Evolutionary conservation across 2,888 invertebrate species (phyloP).

Genomic region (Erebia aethiops): DNA sequence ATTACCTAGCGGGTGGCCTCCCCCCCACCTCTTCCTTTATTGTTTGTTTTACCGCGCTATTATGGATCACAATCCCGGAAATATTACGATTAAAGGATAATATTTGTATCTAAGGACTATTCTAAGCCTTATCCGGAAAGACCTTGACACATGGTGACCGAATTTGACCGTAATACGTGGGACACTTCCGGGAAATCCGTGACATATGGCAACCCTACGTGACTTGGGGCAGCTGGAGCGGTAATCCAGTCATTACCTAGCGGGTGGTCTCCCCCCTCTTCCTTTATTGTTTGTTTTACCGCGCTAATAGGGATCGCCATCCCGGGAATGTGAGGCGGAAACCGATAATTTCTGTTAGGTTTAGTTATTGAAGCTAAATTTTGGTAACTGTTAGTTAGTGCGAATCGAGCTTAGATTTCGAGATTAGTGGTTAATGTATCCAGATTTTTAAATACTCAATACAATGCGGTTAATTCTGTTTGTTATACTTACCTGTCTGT

Average conservation of each 20-base stretch:
- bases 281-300: constrained; percentile 41
- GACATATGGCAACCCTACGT: constrained; percentile 6
- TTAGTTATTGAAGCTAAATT: constrained; percentile 19
- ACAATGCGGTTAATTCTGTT: too few relatives aligned
- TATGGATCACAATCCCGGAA: constrained; percentile 36
- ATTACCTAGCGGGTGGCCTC: constrained; percentile 43
- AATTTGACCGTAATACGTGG: background rate
- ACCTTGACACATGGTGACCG: background rate
- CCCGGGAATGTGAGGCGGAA: constrained; percentile 35
- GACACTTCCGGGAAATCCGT: constrained; percentile 6
- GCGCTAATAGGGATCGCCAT: constrained; percentile 40
- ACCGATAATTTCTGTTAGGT: constrained; percentile 38
- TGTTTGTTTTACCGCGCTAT: constrained; percentile 41
- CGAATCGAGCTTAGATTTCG: background rate
- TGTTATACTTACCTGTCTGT: too few relatives aligned
- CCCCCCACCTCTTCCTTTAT: constrained; percentile 34
- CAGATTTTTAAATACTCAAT: too few relatives aligned
- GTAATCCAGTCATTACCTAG: constrained; percentile 42
- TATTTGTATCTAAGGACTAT: too few relatives aligned
- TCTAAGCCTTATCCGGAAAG: background rate
- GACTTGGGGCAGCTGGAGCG: constrained; percentile 35
- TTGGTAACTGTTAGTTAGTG: too few relatives aligned
- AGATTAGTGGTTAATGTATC: too few relatives aligned
- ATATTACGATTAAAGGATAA: constrained; percentile 25
- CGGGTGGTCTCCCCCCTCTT: constrained; percentile 42